phyloP scores from a whole-genome alignment of 2,113 vertebrate genomes.

The Entomyzon cyanotis region DNA sequence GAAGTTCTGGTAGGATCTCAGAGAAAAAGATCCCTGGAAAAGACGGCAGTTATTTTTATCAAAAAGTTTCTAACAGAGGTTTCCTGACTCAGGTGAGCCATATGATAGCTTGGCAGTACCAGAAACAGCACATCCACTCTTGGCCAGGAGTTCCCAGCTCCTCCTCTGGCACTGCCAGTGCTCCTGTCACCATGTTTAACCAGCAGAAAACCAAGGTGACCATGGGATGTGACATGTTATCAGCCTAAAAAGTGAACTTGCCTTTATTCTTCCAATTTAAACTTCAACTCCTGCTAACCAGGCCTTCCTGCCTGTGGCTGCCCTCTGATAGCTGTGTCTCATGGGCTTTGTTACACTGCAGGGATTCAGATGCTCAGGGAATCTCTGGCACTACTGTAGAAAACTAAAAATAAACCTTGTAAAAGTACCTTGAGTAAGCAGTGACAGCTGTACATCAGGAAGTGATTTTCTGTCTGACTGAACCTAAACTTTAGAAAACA shows the following conservation, averaged over 20 bases:
- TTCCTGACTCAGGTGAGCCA: neutral
- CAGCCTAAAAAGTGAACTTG: neutral
- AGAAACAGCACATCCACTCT: neutral
- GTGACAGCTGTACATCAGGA: slow-evolving; percentile 55
- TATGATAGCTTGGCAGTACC: neutral
- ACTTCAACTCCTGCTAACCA: neutral
- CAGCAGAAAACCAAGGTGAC: neutral
- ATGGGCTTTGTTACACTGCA: neutral
- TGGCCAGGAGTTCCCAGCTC: neutral
- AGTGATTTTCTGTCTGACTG: slow-evolving; percentile 6
- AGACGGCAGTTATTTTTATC: neutral
- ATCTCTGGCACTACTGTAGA: slow-evolving; percentile 30
- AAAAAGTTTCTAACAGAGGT: neutral
- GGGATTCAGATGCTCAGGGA: neutral
- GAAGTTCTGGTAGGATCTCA: neutral
- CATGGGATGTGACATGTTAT: rapidly evolving
- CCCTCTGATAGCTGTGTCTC: neutral
- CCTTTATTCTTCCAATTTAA: neutral
- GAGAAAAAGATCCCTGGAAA: neutral
- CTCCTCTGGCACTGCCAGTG: neutral
- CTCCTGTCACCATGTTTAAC: neutral
- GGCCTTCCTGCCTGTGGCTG: neutral
- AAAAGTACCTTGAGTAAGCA: slow-evolving; percentile 18
- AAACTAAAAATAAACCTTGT: slow-evolving; percentile 17
- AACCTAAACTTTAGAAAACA: neutral